Evolutionary conservation across 1,140 invertebrate species (phyloP).

Genomic region (Leptinotarsa defecta): DNA sequence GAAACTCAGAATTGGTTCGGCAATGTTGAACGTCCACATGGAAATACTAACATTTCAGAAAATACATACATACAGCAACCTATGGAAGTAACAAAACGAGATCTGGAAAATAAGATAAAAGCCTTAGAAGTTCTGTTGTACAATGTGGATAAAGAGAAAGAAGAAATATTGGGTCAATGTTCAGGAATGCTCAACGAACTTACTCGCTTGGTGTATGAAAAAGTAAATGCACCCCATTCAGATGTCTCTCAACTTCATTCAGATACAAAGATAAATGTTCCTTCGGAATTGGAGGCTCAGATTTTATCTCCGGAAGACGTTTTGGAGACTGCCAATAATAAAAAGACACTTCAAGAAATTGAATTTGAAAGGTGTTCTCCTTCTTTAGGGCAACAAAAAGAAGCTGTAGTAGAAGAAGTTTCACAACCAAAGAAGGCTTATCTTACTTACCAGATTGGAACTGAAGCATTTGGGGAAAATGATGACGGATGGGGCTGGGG

Average conservation of each 20-base stretch:
- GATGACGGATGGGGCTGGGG: slow-evolving; percentile 65
- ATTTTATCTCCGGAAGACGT: slow-evolving; percentile 36
- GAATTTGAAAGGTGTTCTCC: slow-evolving; percentile 40
- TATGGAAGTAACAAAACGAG: slow-evolving; percentile 39
- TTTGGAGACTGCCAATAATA: slow-evolving; percentile 28
- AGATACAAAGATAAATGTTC: neutral
- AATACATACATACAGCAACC: neutral
- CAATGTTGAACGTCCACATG: too few species aligned
- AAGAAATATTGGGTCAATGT: slow-evolving; percentile 48
- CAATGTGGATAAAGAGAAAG: slow-evolving; percentile 52
- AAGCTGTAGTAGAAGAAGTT: slow-evolving; percentile 56
- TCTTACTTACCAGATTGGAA: slow-evolving; percentile 36
- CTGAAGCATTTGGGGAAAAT: slow-evolving; percentile 49
- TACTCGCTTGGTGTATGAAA: slow-evolving; percentile 44
- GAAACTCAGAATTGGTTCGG: too few species aligned
- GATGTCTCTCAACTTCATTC: neutral
- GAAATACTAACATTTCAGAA: neutral
- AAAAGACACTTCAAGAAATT: slow-evolving; percentile 36
- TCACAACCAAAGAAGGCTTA: slow-evolving; percentile 53
- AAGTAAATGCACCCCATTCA: slow-evolving; percentile 3
- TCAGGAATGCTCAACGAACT: slow-evolving; percentile 50
- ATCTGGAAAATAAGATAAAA: slow-evolving; percentile 51
- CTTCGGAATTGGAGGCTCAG: slow-evolving; percentile 39
- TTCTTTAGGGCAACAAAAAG: slow-evolving; percentile 32
- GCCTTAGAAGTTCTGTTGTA: slow-evolving; percentile 53